phyloP scores from a whole-genome alignment of 1,140 invertebrate genomes.

The Centruroides sculpturatus region DNA sequence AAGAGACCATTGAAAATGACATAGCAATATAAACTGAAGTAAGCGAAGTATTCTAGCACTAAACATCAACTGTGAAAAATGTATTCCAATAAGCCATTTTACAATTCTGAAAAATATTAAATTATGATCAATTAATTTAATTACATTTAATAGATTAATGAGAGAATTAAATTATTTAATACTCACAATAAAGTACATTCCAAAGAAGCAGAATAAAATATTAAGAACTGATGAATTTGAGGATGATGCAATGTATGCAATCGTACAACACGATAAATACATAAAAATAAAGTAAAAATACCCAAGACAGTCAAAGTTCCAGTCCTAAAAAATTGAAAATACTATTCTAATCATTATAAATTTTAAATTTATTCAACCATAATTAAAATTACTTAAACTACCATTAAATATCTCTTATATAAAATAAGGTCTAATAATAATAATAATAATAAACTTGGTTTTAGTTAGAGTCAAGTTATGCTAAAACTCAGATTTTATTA shows the following conservation, averaged over 20 bases:
- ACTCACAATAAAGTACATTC: constrained; percentile 36
- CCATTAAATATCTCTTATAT: too few relatives aligned
- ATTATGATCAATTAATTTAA: constrained; percentile 1
- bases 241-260: constrained; percentile 35
- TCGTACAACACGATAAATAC: constrained; percentile 32
- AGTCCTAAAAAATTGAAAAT: constrained; percentile 24
- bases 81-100: constrained; percentile 33
- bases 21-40: constrained; percentile 36
- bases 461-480: too few relatives aligned
- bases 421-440: too few relatives aligned
- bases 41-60: constrained; percentile 35
- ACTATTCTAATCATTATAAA: too few relatives aligned
- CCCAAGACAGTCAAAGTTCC: constrained; percentile 32
- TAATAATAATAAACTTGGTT: too few relatives aligned
- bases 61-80: constrained; percentile 36
- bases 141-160: neutral
- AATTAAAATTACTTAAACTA: too few relatives aligned
- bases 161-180: constrained; percentile 1
- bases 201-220: constrained; percentile 36
- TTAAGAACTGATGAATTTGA: constrained; percentile 37
- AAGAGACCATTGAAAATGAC: constrained; percentile 38
- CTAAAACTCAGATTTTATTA: too few relatives aligned
- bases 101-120: constrained; percentile 28
- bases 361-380: too few relatives aligned
- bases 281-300: constrained; percentile 31